phyloP scores from a whole-genome alignment of 2,797 vertebrate species.

The Helostoma temminkii region DNA sequence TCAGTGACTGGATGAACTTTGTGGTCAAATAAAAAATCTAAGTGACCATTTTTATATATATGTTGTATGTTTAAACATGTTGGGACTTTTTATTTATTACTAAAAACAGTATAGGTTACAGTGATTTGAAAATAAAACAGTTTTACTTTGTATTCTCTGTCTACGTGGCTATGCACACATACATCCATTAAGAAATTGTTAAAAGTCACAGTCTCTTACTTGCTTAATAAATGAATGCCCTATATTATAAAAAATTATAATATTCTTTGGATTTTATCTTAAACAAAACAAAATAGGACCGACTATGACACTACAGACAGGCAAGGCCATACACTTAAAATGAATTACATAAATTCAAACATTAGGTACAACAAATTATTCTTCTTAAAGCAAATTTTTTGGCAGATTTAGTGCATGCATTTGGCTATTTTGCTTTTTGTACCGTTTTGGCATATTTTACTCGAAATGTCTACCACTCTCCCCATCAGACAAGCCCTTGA shows the following conservation, averaged over 20 bases:
- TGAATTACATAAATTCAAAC: too few species aligned
- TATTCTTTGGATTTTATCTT: background rate
- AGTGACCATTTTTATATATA: conserved; percentile 39
- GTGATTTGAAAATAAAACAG: conserved; percentile 6
- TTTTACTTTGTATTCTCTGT: conserved; percentile 7
- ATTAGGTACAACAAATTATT: too few species aligned
- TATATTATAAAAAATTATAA: background rate
- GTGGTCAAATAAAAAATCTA: too few species aligned
- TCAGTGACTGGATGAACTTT: too few species aligned
- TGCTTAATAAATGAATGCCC: background rate
- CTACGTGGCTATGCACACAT: background rate
- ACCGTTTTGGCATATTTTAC: background rate
- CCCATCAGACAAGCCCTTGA: conserved; percentile 20
- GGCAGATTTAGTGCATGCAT: background rate
- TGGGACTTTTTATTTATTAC: conserved; percentile 17
- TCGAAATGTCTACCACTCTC: conserved; percentile 11
- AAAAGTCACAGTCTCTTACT: background rate
- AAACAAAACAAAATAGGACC: background rate
- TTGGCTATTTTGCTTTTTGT: background rate
- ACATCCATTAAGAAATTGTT: background rate
- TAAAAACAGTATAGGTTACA: background rate
- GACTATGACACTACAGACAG: background rate
- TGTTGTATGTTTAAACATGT: background rate
- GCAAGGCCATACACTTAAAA: background rate
- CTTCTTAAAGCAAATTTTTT: too few species aligned